phyloP scores from a whole-genome alignment of 2,113 vertebrate species.

The Brachionichthys hirsutus region DNA sequence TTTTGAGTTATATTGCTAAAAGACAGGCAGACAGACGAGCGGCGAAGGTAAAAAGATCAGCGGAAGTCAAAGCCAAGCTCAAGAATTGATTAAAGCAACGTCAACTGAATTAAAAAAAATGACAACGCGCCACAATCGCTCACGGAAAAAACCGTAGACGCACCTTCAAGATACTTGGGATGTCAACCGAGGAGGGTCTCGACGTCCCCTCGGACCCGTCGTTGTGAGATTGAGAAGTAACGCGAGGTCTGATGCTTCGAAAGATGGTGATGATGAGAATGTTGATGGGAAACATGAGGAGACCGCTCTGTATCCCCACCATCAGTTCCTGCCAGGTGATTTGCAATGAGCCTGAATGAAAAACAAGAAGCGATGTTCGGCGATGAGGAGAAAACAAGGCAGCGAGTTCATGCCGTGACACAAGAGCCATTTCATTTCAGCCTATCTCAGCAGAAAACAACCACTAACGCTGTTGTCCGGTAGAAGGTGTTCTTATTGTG shows the following conservation, averaged over 20 bases:
- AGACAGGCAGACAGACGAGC: too few relatives aligned
- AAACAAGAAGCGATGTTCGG: neutral
- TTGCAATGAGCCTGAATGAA: conserved; percentile 56
- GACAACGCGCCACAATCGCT: neutral
- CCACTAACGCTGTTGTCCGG: too few relatives aligned
- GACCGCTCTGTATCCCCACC: conserved; percentile 79
- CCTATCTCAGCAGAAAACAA: too few relatives aligned
- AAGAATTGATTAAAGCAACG: neutral
- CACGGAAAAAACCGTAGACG: neutral
- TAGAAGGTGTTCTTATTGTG: too few relatives aligned
- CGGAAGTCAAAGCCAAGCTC: too few relatives aligned
- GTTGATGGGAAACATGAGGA: conserved; percentile 86
- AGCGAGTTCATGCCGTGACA: too few relatives aligned
- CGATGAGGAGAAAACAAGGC: too few relatives aligned
- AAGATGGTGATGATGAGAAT: conserved; percentile 84
- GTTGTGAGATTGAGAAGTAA: conserved; percentile 43
- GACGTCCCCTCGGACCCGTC: neutral
- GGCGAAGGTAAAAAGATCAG: too few relatives aligned
- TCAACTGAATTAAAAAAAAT: neutral
- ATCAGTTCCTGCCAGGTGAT: conserved; percentile 78
- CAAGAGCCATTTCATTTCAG: too few relatives aligned
- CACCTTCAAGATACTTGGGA: conserved; percentile 72
- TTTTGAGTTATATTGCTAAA: too few relatives aligned
- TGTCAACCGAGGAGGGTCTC: conserved; percentile 27
- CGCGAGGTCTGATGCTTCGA: conserved; percentile 75